Evolutionary conservation across 2,797 vertebrate genomes (phyloP).

Genomic region (Apogon talboti): DNA sequence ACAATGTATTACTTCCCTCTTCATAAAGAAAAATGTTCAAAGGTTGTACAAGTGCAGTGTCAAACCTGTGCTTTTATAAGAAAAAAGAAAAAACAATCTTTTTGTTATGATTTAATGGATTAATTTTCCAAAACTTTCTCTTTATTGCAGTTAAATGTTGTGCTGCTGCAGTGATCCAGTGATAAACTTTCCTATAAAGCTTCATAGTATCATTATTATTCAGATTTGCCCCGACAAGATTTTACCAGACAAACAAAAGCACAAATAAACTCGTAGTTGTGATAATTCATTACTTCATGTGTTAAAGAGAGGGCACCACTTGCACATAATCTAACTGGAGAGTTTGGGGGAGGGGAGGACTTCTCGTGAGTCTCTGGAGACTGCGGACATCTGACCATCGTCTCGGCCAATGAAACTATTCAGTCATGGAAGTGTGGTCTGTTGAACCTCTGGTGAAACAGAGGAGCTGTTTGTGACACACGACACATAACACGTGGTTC

Average conservation of each 20-base stretch:
- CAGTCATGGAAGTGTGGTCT: slow-evolving; percentile 19
- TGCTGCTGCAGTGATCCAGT: background rate
- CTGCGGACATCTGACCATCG: slow-evolving; percentile 31
- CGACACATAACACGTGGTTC: background rate
- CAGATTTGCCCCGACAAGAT: background rate
- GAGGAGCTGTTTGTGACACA: slow-evolving; percentile 24
- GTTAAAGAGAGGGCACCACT: slow-evolving; percentile 34
- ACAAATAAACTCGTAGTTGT: slow-evolving; percentile 1
- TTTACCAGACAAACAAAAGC: background rate
- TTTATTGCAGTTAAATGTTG: background rate
- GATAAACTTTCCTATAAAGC: slow-evolving; percentile 5
- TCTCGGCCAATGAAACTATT: slow-evolving; percentile 18
- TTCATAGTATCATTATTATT: background rate
- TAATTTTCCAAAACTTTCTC: background rate
- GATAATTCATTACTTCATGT: slow-evolving; percentile 44
- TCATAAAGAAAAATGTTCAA: too few relatives aligned
- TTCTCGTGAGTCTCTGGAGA: slow-evolving; percentile 24
- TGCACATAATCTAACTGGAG: slow-evolving; percentile 40
- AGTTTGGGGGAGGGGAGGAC: slow-evolving; percentile 26
- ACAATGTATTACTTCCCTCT: too few relatives aligned
- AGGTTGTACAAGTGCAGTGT: too few relatives aligned
- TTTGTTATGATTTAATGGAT: background rate
- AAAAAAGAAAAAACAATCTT: background rate
- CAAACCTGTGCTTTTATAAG: too few relatives aligned
- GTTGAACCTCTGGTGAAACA: slow-evolving; percentile 34